Base-by-base conservation (phyloP, 2,113 vertebrate genomes). In the Octodon degus region DNA sequence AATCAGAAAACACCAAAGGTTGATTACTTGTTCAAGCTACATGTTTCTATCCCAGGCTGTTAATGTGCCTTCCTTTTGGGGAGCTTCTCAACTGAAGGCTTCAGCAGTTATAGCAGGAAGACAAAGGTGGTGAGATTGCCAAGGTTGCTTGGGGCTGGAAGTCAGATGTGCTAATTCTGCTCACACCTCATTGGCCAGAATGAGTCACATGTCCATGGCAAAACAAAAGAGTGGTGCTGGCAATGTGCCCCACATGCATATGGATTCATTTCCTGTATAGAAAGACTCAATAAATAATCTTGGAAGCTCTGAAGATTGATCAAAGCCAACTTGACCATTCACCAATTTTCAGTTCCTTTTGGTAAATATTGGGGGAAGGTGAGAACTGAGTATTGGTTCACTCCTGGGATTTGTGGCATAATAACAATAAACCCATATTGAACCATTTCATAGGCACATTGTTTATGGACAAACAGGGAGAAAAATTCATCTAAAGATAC, bases 221-320 rank as follows among this genome's bases (percentile, higher is more conserved):
- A 1, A 62, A 1, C 62, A 32, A 53, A 47, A 37, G 32, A 17
- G 32, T 53, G n/a, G 50, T 0, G 0, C 7, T 4, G 43, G 24
- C 58, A 17, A 25, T 0, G 5, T 43, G 37, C 55, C 62, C 84
- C 4, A 32, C 7, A 24, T 8, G 55, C 24, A 19, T 2, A 62
- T 20, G 55, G 55, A 40, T 2, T 37, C 37, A 27, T 37, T 16
- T 24, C 30, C 32, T 25, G 53, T 7, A 84, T 62, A 4, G 47
- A 79, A 63, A 22, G 4, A 0, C 24, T 79, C 17, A 1, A 4
- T 72, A 25, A 67, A 32, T 40, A 22, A 53, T 55, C 58, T 53
- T 40, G 47, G 24, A 85, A 74, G 30, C 67, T 30, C 5, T 79
- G 8, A 32, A 43, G 14, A 68, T 3, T 2, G 40, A 47, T 70